These are phyloP conservation scores for Drymodes brunneopygia DNA, from an alignment of 2,113 vertebrate species.

Conservation along the genomic window DNA sequence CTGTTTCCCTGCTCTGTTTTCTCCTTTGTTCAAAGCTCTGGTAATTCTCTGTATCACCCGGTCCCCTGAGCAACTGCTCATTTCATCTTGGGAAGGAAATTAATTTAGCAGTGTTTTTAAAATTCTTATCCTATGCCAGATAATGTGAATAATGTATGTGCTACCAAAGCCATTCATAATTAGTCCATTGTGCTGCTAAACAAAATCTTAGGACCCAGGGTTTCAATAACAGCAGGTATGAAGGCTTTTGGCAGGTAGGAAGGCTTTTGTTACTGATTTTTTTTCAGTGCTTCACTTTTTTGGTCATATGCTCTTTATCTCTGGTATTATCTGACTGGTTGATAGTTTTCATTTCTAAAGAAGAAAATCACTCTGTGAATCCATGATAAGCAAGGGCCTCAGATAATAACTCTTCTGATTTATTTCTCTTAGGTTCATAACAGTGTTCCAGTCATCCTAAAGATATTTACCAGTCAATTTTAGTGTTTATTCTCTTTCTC, in stretches of 20 bases:
- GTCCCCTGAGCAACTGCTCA: neutral
- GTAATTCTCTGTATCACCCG: neutral
- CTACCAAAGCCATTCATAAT: neutral
- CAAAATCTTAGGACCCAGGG: neutral
- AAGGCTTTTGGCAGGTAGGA: neutral
- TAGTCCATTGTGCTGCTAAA: neutral
- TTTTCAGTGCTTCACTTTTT: neutral
- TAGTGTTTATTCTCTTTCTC: neutral
- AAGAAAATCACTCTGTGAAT: neutral
- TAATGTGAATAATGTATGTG: neutral
- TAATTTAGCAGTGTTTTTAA: neutral
- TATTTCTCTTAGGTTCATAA: neutral
- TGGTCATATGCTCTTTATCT: neutral
- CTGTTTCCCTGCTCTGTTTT: neutral
- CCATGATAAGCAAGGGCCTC: neutral
- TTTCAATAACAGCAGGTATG: neutral
- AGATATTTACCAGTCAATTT: neutral
- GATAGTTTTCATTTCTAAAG: neutral
- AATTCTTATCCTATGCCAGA: neutral
- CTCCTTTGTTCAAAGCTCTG: neutral
- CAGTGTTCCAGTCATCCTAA: neutral
- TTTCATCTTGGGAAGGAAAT: constrained; percentile 6
- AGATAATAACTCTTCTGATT: neutral
- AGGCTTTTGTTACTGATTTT: neutral
- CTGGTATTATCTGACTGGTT: neutral